phyloP scores from a whole-genome alignment of 2,113 vertebrate genomes.

The Isurus oxyrinchus region DNA sequence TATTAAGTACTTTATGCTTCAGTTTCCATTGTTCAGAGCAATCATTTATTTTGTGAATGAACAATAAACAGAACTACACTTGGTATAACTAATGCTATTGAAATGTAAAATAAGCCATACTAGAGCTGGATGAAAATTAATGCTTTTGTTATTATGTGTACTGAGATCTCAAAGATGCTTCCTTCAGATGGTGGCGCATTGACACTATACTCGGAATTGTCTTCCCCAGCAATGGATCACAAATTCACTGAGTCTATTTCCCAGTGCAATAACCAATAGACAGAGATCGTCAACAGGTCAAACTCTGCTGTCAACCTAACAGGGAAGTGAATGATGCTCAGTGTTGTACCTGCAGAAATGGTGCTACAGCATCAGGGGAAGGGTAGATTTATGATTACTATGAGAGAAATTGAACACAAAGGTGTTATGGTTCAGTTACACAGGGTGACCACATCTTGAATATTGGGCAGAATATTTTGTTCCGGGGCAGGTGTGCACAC shows the following conservation, averaged over 20 bases:
- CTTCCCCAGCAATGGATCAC: not conserved
- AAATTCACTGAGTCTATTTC: not conserved
- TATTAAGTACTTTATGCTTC: not conserved
- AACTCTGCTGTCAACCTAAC: not conserved
- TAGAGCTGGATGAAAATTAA: not conserved
- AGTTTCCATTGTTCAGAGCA: not conserved
- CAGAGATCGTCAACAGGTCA: not conserved
- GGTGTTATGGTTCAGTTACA: no score
- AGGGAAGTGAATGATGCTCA: not conserved
- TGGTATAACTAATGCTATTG: not conserved
- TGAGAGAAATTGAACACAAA: no score
- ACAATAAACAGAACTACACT: not conserved
- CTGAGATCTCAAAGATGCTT: not conserved
- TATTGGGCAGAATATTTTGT: no score
- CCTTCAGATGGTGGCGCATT: not conserved
- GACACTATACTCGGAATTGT: not conserved
- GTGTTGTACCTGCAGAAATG: not conserved
- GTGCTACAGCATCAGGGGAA: not conserved
- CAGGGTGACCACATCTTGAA: no score
- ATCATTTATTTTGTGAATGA: not conserved
- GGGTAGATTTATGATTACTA: not conserved
- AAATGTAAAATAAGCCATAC: not conserved
- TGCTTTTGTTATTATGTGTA: not conserved
- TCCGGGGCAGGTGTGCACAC: no score
- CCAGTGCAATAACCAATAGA: not conserved